Evolutionary conservation across 2,888 invertebrate genomes (phyloP), one percentile per base, ranked within the genome.

Genomic region (Steinernema scapterisci): DNA sequence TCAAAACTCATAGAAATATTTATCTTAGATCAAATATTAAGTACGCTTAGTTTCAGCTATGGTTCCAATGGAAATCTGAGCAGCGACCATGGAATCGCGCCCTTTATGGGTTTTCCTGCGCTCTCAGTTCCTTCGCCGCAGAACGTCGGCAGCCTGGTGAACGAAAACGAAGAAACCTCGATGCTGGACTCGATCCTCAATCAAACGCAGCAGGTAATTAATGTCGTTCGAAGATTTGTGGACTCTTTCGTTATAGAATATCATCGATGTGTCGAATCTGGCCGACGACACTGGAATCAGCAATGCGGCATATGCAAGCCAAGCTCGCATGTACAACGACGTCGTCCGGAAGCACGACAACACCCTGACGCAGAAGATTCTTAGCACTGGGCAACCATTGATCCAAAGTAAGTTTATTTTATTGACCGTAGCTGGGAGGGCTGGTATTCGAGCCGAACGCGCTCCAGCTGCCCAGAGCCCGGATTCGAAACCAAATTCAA

Each of bases 11-110:
- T 6, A 38, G 38, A 38, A 48, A 7, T 19, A 13, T 13, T 48
- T 3, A 16, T 16, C 48, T n/a, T n/a, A 38, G 38, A 38, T 38
- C 3, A 6, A 38, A 38, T 38, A 3, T 38, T 38, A 38, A 6
- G 52, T 52, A 21, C 52, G 23, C 31, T 2, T 63, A 27, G 25
- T 54, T 31, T 13, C 27, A 63, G 31, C 11, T 63, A 63, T 31
- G 63, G 63, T 11, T 63, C 63, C 1, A 63, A 63, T 31, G 63
- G 63, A n/a, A 31, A 25, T 16, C 63, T 31, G 11, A 31, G 27
- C 16, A 11, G 11, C 21, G 63, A 63, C 16, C 23, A 63, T 31
- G 63, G 63, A 25, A 63, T 63, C 63, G 63, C 63, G 63, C 63
- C 63, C 19, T 63, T 63, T n/a, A 31, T 31, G 11, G 63, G 25